phyloP scores from a whole-genome alignment of 2,113 vertebrate species.

The Corvus moneduloides region DNA sequence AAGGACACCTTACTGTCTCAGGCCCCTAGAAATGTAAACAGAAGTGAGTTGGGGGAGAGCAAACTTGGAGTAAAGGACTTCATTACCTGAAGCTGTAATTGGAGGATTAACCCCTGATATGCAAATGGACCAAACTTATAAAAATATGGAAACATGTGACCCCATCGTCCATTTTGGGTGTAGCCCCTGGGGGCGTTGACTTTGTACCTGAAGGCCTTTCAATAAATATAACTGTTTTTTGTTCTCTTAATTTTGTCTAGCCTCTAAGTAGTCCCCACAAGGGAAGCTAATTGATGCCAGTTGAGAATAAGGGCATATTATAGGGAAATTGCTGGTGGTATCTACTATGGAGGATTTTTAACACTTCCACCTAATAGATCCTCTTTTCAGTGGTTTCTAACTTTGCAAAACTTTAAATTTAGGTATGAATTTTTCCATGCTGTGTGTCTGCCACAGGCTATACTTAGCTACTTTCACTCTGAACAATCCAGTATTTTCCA shows the following conservation, averaged over 20 bases:
- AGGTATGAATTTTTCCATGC: neutral
- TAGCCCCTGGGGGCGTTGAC: neutral
- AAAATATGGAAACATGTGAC: neutral
- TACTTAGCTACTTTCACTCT: neutral
- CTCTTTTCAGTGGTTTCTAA: neutral
- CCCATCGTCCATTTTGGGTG: neutral
- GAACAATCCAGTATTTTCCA: neutral
- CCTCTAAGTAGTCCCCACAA: neutral
- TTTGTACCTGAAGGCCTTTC: neutral
- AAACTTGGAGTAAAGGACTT: neutral
- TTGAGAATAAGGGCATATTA: neutral
- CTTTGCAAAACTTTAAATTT: neutral
- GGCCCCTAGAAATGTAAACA: neutral
- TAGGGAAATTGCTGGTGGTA: neutral
- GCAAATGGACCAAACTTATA: neutral
- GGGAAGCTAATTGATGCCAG: neutral
- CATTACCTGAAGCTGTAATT: neutral
- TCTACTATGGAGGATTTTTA: neutral
- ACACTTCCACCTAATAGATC: neutral
- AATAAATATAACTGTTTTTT: neutral
- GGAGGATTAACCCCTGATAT: neutral
- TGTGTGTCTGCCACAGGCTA: neutral
- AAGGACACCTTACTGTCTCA: neutral
- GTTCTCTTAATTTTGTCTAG: neutral
- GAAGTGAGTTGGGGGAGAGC: neutral